Evolutionary conservation across 2,888 invertebrate species (phyloP).

Genomic region (Eucera pruinosa): DNA sequence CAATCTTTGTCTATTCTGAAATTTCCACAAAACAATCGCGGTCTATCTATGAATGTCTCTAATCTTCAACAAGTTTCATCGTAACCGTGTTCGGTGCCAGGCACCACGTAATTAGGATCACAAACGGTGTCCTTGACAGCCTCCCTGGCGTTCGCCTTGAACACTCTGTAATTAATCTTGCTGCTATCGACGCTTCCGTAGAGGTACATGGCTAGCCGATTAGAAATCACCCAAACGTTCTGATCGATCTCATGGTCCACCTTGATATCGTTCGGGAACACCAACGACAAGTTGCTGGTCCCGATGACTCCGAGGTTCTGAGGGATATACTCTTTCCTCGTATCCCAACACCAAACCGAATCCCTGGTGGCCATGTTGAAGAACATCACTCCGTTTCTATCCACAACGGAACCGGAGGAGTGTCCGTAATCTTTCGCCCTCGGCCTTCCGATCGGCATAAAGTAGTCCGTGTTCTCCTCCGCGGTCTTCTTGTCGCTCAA

Average conservation of each 20-base stretch:
- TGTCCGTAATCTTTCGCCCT: conserved; percentile 86
- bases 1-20: too few relatives aligned
- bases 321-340: conserved; percentile 88
- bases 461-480: conserved; percentile 76
- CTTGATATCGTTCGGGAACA: conserved; percentile 93
- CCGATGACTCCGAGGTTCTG: conserved; percentile 88
- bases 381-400: conserved; percentile 90
- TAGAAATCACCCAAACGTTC: conserved; percentile 91
- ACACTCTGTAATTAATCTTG: conserved; percentile 90
- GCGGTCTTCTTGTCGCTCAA: conserved; percentile 86
- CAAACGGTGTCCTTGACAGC: conserved; percentile 89
- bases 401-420: conserved; percentile 90
- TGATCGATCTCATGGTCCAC: conserved; percentile 89
- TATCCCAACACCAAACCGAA: conserved; percentile 93
- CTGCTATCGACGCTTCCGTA: conserved; percentile 87
- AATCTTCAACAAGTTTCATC: conserved; percentile 76
- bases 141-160: conserved; percentile 88
- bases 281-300: conserved; percentile 87
- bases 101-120: conserved; percentile 86
- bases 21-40: too few relatives aligned
- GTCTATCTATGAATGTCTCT: too few relatives aligned
- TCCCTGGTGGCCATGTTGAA: conserved; percentile 92
- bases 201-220: conserved; percentile 90
- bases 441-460: conserved; percentile 80
- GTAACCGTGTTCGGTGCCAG: conserved; percentile 73